phyloP scores from a whole-genome alignment of 2,888 invertebrate species.

The Proisotoma minuta region DNA sequence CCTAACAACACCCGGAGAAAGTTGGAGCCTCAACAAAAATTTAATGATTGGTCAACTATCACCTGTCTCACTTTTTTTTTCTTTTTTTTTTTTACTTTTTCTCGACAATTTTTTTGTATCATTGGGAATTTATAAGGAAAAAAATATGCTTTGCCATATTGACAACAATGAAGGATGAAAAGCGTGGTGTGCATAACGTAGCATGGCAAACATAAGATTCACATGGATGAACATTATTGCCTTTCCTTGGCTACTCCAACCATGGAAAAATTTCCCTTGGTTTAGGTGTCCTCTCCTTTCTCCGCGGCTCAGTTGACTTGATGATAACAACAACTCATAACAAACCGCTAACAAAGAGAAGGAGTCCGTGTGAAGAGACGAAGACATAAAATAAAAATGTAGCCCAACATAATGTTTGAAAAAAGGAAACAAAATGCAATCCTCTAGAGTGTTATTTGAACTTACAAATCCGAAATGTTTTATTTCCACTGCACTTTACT shows the following conservation, averaged over 20 bases:
- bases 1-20: too few relatives aligned
- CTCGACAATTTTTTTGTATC: not conserved
- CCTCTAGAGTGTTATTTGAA: not conserved
- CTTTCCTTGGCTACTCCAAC: not conserved
- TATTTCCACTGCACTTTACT: not conserved
- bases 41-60: too few relatives aligned
- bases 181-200: constrained; percentile 4
- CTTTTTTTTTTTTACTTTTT: not conserved
- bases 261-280: not conserved
- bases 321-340: not conserved
- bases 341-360: too few relatives aligned
- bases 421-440: not conserved
- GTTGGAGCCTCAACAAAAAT: too few relatives aligned
- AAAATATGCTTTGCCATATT: too few relatives aligned
- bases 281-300: too few relatives aligned
- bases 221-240: constrained; percentile 7
- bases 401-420: not conserved
- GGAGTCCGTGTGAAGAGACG: too few relatives aligned
- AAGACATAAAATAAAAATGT: too few relatives aligned
- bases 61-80: too few relatives aligned
- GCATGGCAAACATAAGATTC: constrained; percentile 1
- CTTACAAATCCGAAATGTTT: not conserved
- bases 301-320: not conserved
- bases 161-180: too few relatives aligned
- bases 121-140: too few relatives aligned